Conservation (phyloP, 2,797 vertebrate genomes). For the Rousettus madagascariensis region DNA sequence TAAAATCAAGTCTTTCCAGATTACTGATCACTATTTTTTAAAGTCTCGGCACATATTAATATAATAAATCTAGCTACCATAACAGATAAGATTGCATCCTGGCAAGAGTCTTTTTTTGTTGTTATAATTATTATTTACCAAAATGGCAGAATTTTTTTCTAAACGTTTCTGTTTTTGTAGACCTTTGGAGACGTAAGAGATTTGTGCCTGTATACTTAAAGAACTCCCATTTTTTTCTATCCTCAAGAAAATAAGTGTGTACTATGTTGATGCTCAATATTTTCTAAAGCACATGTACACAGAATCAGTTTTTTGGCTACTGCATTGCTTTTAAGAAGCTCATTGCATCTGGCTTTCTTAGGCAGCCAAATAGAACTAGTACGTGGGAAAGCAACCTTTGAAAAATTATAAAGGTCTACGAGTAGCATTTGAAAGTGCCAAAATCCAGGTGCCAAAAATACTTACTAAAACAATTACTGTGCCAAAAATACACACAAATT, state of each 20-base stretch:
- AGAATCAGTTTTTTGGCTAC: neutral
- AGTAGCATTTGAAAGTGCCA: constrained; percentile 39
- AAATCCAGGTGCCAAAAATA: constrained; percentile 58
- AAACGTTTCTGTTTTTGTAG: constrained; percentile 70
- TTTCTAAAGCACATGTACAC: neutral
- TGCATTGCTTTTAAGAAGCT: neutral
- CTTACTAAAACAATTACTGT: constrained; percentile 56
- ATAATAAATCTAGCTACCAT: constrained; percentile 83
- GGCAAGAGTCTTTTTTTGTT: constrained; percentile 76
- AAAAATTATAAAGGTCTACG: neutral
- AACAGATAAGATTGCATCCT: constrained; percentile 75
- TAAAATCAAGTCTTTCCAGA: constrained; percentile 79
- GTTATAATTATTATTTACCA: constrained; percentile 76
- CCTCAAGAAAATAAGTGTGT: neutral
- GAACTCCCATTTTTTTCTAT: constrained; percentile 54
- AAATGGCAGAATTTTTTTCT: constrained; percentile 79
- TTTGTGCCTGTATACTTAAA: neutral
- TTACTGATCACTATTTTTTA: constrained; percentile 82
- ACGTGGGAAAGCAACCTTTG: neutral
- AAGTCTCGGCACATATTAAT: constrained; percentile 79
- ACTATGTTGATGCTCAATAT: neutral
- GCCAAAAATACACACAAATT: constrained; percentile 56
- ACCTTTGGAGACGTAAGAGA: constrained; percentile 57
- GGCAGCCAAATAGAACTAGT: neutral
- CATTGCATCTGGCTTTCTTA: neutral